Base-by-base conservation (phyloP, 2,888 invertebrate species). In the Phyto melanocephala region DNA sequence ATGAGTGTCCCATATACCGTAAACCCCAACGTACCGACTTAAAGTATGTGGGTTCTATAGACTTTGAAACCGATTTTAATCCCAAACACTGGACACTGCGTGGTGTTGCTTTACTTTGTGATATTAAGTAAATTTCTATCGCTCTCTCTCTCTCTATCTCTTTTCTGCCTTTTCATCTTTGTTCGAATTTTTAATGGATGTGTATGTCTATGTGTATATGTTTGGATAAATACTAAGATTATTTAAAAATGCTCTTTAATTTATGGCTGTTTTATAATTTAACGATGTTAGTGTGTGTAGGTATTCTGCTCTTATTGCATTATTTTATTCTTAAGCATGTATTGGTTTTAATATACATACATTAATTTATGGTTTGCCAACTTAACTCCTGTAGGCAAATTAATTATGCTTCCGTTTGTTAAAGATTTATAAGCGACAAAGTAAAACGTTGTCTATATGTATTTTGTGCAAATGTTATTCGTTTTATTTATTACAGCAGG, bases 1-100 rank as follows among this genome's bases (percentile, higher is more conserved):
- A 99, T 90, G 98, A 98, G 90, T 99, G 99, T 88, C 99, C 99
- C 0, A 98, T 99, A 85, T 99, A 99, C 91, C 94, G 98, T 86
- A 99, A 99, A 89, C 98, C 98, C 0, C 96, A 96, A 88, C 93
- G 99, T 85, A 98, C 98, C 0, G 98, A 99, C 92, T 94, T 95
- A 71, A 98, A 98, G 89, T 99, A 98, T 92, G 97, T 99, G 63
- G 97, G 97, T 1, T 97, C 97, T 0, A 96, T 98, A 83, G 97
- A 98, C 92, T 96, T 99, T 88, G 97, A 97, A 92, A 97, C 95
- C 0, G 97, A 97, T 90, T 96, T 96, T 88, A 96, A 95, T 92
- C 96, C 98, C 1, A 94, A 97, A 77, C 98, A 98, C 91, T 99
- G 99, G 99, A 96, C 97, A 0, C 92, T 99, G 68, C 93, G 99